phyloP scores from a whole-genome alignment of 2,888 invertebrate species.

The Celastrina argiolus region DNA sequence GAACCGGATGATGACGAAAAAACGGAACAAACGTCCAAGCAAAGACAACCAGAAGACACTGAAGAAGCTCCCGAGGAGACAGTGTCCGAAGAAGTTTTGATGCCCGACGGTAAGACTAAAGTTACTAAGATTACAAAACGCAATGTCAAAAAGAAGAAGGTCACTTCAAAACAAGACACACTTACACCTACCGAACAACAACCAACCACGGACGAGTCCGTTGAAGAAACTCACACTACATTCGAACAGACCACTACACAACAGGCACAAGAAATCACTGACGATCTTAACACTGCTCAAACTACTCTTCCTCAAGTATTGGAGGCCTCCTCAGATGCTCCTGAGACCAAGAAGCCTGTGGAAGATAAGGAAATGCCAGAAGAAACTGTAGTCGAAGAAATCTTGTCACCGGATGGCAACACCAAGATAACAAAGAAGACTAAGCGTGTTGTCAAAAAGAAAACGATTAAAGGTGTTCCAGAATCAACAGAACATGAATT shows the following conservation, averaged over 20 bases:
- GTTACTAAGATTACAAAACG: conserved; percentile 46
- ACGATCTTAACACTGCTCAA: conserved; percentile 4
- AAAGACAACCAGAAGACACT: conserved; percentile 36
- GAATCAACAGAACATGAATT: conserved; percentile 27
- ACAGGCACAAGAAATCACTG: conserved; percentile 10
- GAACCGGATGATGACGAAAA: conserved; percentile 40
- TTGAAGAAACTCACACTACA: conserved; percentile 38
- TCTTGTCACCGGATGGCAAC: conserved; percentile 35
- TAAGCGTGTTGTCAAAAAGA: conserved; percentile 1
- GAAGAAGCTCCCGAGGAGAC: conserved; percentile 39
- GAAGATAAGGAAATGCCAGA: conserved; percentile 38
- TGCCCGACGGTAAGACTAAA: conserved; percentile 39
- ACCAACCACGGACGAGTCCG: too few relatives aligned
- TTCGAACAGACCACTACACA: conserved; percentile 34
- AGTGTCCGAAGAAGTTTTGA: conserved; percentile 4
- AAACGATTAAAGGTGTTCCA: neutral
- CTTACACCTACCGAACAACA: too few relatives aligned
- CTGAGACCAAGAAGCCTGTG: conserved; percentile 30
- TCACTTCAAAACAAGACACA: conserved; percentile 30
- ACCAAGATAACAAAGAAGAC: neutral
- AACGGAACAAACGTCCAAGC: conserved; percentile 38
- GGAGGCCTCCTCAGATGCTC: conserved; percentile 26
- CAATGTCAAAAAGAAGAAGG: conserved; percentile 36
- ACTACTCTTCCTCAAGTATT: neutral
- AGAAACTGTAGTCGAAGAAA: conserved; percentile 46